These are phyloP conservation scores for Hiodon tergisus DNA, from an alignment of 2,113 vertebrate genomes.

Conservation along the genomic window DNA sequence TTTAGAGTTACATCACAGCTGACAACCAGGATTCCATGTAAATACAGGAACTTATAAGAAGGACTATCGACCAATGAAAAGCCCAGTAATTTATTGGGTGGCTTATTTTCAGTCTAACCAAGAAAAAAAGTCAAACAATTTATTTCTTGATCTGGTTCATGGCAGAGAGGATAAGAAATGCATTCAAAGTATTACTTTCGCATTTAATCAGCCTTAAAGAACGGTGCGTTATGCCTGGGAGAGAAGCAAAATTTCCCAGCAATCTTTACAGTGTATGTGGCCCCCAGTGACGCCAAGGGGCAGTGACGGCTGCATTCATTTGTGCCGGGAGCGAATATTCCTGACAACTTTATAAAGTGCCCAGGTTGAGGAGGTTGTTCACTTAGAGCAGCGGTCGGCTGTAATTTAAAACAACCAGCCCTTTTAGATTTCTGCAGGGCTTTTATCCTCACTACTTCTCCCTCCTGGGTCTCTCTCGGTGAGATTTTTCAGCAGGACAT, in stretches of 20 bases:
- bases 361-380: constrained; percentile 59
- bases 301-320: constrained; percentile 29
- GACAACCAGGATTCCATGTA: too few relatives aligned
- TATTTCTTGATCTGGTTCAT: background rate
- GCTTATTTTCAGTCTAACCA: too few relatives aligned
- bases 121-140: background rate
- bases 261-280: constrained; percentile 17
- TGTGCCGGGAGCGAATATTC: constrained; percentile 31
- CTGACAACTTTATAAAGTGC: constrained; percentile 50
- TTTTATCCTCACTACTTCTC: constrained; percentile 10
- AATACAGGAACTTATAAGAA: too few relatives aligned
- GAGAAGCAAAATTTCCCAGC: constrained; percentile 7
- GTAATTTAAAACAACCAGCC: constrained; percentile 69
- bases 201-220: constrained; percentile 6
- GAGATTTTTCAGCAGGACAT: constrained; percentile 70
- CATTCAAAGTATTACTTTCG: background rate
- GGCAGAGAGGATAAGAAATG: background rate
- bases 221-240: background rate
- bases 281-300: background rate
- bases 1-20: too few relatives aligned
- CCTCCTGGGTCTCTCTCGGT: constrained; percentile 45
- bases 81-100: too few relatives aligned
- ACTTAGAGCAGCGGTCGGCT: constrained; percentile 52
- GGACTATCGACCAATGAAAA: too few relatives aligned
- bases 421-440: constrained; percentile 39